These are phyloP conservation scores for Nephrotoma flavescens DNA, from an alignment of 2,888 invertebrate genomes.

Conservation along the genomic window DNA sequence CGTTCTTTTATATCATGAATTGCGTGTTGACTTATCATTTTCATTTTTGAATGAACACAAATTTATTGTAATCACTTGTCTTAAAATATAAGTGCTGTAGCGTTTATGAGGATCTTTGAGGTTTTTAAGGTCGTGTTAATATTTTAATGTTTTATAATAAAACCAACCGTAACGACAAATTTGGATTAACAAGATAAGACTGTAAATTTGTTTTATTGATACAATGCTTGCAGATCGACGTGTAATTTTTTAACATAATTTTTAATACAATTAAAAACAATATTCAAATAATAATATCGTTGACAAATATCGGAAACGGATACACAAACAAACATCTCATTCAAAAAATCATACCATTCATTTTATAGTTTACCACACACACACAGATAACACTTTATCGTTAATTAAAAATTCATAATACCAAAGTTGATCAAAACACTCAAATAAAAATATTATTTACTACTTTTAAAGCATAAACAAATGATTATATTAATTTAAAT, in stretches of 20 bases:
- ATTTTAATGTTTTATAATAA: neutral
- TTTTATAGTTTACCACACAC: too few relatives aligned
- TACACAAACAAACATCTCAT: too few relatives aligned
- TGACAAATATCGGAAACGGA: too few relatives aligned
- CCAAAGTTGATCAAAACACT: neutral
- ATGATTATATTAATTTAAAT: neutral
- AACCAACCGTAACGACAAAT: too few relatives aligned
- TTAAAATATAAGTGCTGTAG: neutral
- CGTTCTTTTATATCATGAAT: neutral
- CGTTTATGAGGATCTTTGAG: neutral
- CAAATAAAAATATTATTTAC: neutral
- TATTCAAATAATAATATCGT: too few relatives aligned
- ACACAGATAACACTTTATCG: neutral
- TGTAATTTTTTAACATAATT: too few relatives aligned
- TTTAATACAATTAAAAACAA: too few relatives aligned
- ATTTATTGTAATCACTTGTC: neutral
- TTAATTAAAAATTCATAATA: neutral
- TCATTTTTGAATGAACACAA: neutral
- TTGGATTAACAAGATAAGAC: too few relatives aligned
- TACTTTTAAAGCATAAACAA: neutral
- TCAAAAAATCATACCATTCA: too few relatives aligned
- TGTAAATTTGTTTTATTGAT: too few relatives aligned
- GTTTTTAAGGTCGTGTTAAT: neutral
- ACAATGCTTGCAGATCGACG: too few relatives aligned
- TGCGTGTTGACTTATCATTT: neutral